Percentiles rank a stretch among this genome's conserved stretches.
Evolutionary conservation across 2,113 vertebrate genomes (phyloP).

Genomic region (Rhea pennata): DNA sequence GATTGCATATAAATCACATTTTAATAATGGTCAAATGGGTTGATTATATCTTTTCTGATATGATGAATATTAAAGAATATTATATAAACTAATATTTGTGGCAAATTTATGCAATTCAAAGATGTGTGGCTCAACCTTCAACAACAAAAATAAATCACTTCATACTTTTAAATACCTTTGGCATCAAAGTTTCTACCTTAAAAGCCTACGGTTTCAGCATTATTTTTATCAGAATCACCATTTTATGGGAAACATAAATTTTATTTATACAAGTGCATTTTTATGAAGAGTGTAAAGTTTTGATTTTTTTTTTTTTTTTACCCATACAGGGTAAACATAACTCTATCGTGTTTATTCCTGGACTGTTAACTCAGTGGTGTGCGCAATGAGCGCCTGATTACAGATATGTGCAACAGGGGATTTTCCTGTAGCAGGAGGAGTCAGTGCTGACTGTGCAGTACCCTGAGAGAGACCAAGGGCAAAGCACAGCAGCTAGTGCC

Average conservation of each 20-base stretch:
- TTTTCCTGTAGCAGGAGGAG: not conserved
- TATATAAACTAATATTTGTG: conserved; percentile 48
- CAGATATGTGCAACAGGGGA: accelerated
- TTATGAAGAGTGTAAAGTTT: not conserved
- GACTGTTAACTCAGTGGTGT: too few relatives aligned
- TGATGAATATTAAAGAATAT: conserved; percentile 35
- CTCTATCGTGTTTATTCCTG: not conserved
- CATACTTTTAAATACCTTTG: not conserved
- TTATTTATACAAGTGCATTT: not conserved
- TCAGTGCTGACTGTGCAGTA: accelerated
- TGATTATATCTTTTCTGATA: conserved; percentile 61
- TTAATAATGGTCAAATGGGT: conserved; percentile 68
- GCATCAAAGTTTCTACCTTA: not conserved
- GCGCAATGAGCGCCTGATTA: not conserved
- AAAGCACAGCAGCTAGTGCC: not conserved
- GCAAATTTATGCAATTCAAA: not conserved
- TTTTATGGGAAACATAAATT: not conserved
- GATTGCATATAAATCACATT: conserved; percentile 67
- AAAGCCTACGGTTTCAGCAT: not conserved
- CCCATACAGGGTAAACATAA: not conserved
- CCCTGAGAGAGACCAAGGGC: not conserved
- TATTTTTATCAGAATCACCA: not conserved
- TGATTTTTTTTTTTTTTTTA: not conserved
- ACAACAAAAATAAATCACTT: not conserved
- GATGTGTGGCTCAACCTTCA: not conserved